A percentile compares a stretch with the other conserved stretches of the same genome.
phyloP scores from a whole-genome alignment of 2,888 invertebrate species.

The Bimastos eiseni region DNA sequence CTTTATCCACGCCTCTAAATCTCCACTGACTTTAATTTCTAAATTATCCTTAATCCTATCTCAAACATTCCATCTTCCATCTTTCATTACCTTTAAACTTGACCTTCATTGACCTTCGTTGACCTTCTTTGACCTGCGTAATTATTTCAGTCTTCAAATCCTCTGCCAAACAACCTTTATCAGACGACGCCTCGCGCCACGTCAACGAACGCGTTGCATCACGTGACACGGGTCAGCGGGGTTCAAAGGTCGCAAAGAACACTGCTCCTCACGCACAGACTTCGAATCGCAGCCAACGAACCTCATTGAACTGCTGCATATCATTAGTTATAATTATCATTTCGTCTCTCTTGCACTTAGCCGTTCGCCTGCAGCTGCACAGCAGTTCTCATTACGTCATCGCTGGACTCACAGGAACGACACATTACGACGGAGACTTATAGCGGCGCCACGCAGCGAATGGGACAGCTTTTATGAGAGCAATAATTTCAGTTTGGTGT shows the following conservation, averaged over 20 bases:
- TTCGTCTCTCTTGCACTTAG: background rate
- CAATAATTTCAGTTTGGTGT: slow-evolving; percentile 2
- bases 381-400: background rate
- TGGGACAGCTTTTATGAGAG: background rate
- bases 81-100: too few species aligned
- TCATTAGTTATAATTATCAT: background rate
- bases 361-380: background rate
- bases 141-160: slow-evolving; percentile 30
- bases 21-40: too few species aligned
- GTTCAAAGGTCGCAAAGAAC: background rate
- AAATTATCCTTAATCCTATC: too few species aligned
- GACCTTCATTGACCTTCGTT: too few species aligned
- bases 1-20: too few species aligned
- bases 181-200: slow-evolving; percentile 31
- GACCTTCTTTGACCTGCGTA: too few species aligned
- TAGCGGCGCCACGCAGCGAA: background rate
- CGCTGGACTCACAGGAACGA: background rate
- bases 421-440: background rate
- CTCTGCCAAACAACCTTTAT: slow-evolving; percentile 34
- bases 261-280: slow-evolving; percentile 10
- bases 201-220: slow-evolving; percentile 29
- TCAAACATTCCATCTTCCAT: too few species aligned
- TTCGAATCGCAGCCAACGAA: background rate
- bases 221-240: slow-evolving; percentile 26
- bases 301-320: slow-evolving; percentile 8